Conservation (phyloP, 1,140 invertebrate genomes). For the Mizuhopecten yessoensis region DNA sequence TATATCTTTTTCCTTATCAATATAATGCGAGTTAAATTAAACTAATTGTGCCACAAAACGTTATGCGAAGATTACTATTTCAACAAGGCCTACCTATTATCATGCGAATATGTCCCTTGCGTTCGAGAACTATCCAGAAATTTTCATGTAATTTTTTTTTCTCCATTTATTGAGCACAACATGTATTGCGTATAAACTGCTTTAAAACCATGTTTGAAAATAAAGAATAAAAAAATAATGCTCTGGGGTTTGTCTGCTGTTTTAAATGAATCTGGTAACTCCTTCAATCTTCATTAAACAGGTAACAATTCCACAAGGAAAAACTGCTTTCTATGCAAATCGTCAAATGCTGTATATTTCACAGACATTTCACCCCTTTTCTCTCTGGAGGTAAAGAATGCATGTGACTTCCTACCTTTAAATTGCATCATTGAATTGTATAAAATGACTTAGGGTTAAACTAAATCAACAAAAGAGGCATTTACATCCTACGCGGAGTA, state of each 20-base stretch:
- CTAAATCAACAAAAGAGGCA: not conserved
- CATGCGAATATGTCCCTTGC: not conserved
- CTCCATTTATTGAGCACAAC: not conserved
- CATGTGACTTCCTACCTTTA: not conserved
- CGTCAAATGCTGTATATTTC: not conserved
- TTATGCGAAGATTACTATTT: not conserved
- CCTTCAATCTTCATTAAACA: not conserved
- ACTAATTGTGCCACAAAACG: not conserved
- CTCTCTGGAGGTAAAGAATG: not conserved
- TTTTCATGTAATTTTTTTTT: not conserved
- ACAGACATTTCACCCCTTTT: not conserved
- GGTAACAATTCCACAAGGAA: not conserved
- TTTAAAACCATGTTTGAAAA: not conserved
- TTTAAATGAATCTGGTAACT: not conserved
- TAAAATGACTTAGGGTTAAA: not conserved
- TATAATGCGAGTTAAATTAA: not conserved
- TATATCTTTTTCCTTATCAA: not conserved
- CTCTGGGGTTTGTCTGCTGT: conserved; percentile 1
- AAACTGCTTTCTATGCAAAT: not conserved
- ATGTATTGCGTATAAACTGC: conserved; percentile 14
- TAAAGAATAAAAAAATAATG: not conserved
- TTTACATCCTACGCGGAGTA: not conserved
- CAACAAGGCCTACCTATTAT: not conserved
- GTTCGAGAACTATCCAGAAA: not conserved
- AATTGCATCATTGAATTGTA: not conserved